Conservation (phyloP, 1,140 invertebrate species). For the Conus ventricosus region DNA sequence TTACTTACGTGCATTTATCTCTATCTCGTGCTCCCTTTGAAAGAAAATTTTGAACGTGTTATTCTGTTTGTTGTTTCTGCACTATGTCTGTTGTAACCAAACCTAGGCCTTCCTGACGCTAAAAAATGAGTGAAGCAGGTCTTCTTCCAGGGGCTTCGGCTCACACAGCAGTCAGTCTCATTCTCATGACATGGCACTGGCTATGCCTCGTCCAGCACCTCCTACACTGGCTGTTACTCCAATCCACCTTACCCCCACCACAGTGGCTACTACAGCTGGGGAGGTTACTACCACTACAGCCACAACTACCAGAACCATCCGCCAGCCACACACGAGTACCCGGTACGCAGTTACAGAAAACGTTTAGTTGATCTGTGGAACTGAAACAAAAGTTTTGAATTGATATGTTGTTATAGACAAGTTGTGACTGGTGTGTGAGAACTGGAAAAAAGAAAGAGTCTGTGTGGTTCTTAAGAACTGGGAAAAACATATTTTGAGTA, state of each 20-base stretch:
- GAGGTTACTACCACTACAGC: constrained; percentile 57
- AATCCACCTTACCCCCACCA: constrained; percentile 11
- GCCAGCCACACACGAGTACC: constrained; percentile 41
- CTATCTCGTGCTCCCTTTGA: no score
- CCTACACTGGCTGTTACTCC: constrained; percentile 19
- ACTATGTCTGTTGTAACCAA: no score
- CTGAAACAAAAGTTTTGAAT: constrained; percentile 6
- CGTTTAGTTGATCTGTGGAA: constrained; percentile 5
- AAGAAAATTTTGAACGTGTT: no score
- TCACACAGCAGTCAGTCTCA: not conserved
- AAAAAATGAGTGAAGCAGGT: no score
- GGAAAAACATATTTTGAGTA: no score
- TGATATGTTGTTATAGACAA: constrained; percentile 32
- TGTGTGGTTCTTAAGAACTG: no score
- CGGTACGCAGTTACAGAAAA: constrained; percentile 14
- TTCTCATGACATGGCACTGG: not conserved
- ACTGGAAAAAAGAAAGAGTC: no score
- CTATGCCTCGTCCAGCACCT: not conserved
- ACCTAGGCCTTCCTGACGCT: no score
- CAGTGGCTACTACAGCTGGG: constrained; percentile 44
- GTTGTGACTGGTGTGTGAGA: constrained; percentile 2
- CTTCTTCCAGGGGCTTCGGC: not conserved
- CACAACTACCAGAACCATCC: constrained; percentile 50
- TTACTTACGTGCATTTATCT: no score
- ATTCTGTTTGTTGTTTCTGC: no score